A percentile compares a stretch with the other conserved stretches of the same genome.
Conservation (phyloP, 2,888 invertebrate species). For the Leuctra nigra region DNA sequence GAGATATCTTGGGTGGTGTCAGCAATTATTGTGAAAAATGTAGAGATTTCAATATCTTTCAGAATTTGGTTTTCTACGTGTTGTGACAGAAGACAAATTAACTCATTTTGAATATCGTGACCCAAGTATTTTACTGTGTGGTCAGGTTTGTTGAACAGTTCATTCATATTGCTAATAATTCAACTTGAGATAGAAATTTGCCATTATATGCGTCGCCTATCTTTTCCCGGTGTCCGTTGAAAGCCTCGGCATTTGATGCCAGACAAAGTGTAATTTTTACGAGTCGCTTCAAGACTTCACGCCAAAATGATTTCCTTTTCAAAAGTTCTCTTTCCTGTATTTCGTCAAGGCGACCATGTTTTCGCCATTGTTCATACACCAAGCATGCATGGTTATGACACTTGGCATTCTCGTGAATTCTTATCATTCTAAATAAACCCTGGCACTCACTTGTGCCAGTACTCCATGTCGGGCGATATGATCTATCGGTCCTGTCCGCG, state of each 20-base stretch:
- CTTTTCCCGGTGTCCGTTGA: constrained; percentile 6
- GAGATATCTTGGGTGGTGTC: constrained; percentile 19
- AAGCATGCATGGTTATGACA: background rate
- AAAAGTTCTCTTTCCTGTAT: background rate
- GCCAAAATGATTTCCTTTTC: background rate
- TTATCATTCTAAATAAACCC: background rate
- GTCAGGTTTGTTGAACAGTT: background rate
- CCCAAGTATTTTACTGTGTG: background rate
- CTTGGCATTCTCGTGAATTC: background rate
- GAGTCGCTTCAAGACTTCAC: background rate
- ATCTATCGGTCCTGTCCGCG: background rate
- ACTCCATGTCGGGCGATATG: background rate
- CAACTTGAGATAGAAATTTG: constrained; percentile 3
- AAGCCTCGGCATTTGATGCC: background rate
- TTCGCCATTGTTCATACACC: constrained; percentile 19
- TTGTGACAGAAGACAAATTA: background rate
- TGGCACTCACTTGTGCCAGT: background rate
- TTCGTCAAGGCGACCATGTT: constrained; percentile 26
- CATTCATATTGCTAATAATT: background rate
- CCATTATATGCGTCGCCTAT: constrained; percentile 1
- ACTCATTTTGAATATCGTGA: background rate
- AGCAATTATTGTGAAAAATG: constrained; percentile 13
- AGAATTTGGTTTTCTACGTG: constrained; percentile 14
- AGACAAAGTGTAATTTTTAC: background rate
- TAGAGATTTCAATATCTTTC: background rate